phyloP scores from a whole-genome alignment of 2,113 vertebrate genomes.

The Pachycephala philippinensis region DNA sequence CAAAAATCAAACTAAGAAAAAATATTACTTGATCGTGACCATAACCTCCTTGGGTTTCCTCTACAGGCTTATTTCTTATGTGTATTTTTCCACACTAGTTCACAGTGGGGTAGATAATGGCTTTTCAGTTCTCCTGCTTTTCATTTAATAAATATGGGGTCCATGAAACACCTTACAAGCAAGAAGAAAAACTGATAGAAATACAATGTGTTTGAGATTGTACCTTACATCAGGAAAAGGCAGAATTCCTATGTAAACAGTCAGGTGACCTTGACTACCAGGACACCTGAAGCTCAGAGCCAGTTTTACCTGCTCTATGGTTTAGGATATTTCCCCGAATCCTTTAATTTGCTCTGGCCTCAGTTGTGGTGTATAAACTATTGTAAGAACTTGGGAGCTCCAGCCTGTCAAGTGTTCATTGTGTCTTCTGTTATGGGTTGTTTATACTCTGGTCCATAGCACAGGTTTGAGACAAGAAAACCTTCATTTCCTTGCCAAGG shows the following conservation, averaged over 20 bases:
- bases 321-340: neutral
- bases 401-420: neutral
- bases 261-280: neutral
- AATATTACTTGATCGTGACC: neutral
- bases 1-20: neutral
- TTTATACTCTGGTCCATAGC: neutral
- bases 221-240: neutral
- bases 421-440: neutral
- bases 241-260: neutral
- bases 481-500: neutral
- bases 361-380: neutral
- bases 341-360: neutral
- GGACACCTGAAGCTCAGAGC: neutral
- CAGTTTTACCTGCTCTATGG: neutral
- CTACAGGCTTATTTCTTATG: neutral
- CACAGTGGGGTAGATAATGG: neutral
- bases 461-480: neutral
- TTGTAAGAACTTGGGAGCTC: neutral
- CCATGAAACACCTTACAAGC: neutral
- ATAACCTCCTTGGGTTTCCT: neutral
- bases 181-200: neutral
- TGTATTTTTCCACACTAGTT: neutral
- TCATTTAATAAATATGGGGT: neutral
- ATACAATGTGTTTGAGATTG: neutral
- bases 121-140: neutral